A percentile compares a stretch with the other conserved stretches of the same genome.
These are phyloP conservation scores for Cyanistes caeruleus DNA, from an alignment of 2,113 vertebrate species.

Conservation along the genomic window DNA sequence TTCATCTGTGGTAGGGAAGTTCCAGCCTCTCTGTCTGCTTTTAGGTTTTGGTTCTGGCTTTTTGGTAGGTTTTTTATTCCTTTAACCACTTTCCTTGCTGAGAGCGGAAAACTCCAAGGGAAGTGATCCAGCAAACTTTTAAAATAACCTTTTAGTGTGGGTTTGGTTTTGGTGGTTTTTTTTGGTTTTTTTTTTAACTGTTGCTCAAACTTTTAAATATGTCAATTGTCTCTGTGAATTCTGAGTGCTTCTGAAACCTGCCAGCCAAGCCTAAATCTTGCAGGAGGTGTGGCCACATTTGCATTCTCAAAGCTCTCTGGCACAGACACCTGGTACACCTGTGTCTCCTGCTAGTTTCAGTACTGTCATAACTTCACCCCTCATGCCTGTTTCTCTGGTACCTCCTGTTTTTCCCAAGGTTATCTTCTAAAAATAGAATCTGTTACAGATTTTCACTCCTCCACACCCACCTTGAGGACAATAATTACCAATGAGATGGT, in stretches of 20 bases:
- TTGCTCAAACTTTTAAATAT: conserved; percentile 46
- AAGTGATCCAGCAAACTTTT: conserved; percentile 14
- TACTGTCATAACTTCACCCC: conserved; percentile 46
- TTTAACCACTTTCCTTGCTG: background rate
- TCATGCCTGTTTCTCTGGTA: conserved; percentile 62
- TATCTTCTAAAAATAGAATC: conserved; percentile 60
- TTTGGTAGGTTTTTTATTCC: background rate
- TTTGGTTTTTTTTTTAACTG: background rate
- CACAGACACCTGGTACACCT: conserved; percentile 50
- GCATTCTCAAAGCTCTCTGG: conserved; percentile 8
- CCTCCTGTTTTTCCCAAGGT: conserved; percentile 60
- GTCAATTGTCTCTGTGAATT: conserved; percentile 14
- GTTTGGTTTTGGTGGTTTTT: background rate
- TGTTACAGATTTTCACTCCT: conserved; percentile 36
- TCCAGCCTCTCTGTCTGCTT: background rate
- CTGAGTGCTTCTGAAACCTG: conserved; percentile 26
- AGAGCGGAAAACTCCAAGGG: background rate
- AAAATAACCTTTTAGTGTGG: background rate
- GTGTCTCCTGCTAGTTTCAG: conserved; percentile 47
- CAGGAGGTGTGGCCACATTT: conserved; percentile 12
- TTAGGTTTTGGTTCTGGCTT: background rate
- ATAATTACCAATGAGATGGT: conserved; percentile 25
- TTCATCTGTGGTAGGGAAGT: background rate
- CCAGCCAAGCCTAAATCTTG: conserved; percentile 21
- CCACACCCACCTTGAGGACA: conserved; percentile 31